phyloP scores from a whole-genome alignment of 2,113 vertebrate genomes.

The Hemiscyllium ocellatum region DNA sequence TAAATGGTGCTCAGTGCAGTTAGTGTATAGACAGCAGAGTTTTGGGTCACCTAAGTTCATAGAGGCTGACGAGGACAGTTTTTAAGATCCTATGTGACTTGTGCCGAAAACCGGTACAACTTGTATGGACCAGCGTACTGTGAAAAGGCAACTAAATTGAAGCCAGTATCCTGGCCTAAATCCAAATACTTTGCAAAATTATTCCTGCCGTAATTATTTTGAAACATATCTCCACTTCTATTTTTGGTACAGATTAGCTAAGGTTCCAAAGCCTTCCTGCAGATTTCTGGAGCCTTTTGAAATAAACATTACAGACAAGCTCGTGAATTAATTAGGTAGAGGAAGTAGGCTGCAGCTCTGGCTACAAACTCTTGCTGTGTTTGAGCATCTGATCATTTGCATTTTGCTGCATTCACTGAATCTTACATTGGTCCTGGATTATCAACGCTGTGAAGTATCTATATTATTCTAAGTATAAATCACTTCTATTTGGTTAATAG shows the following conservation, averaged over 20 bases:
- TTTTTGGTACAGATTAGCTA: neutral
- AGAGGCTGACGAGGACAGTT: neutral
- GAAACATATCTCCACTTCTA: neutral
- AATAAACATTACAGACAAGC: neutral
- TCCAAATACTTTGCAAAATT: neutral
- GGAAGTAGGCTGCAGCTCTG: neutral
- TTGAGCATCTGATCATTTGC: neutral
- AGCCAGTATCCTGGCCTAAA: neutral
- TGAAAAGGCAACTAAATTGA: neutral
- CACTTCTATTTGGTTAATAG: neutral
- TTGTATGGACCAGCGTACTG: neutral
- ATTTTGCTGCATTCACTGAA: neutral
- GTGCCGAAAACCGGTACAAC: neutral
- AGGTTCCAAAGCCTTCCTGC: neutral
- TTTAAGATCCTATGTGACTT: neutral
- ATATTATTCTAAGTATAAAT: neutral
- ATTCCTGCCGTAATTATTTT: neutral
- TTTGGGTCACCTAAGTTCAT: neutral
- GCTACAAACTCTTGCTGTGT: neutral
- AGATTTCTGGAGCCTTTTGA: neutral
- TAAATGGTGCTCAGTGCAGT: neutral
- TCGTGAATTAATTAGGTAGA: neutral
- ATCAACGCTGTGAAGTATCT: neutral
- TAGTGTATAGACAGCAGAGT: neutral
- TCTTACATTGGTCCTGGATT: too few relatives aligned